Evolutionary conservation across 1,140 invertebrate species (phyloP).

Genomic region (Monochamus saltuarius): DNA sequence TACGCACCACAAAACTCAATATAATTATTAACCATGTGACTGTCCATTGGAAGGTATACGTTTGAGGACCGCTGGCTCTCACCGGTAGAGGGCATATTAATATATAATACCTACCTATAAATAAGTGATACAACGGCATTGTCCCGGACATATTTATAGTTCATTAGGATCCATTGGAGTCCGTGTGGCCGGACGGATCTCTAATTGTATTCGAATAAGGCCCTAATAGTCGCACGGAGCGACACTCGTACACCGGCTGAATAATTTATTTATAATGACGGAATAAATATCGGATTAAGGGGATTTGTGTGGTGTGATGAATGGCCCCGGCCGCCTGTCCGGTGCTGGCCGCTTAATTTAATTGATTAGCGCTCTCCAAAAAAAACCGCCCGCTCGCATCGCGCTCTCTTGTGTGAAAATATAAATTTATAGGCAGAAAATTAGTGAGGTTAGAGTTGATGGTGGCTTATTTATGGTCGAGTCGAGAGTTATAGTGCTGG

Average conservation of each 20-base stretch:
- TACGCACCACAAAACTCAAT: too few species aligned
- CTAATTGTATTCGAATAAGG: conserved; percentile 51
- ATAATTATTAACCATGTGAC: too few species aligned
- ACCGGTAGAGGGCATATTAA: conserved; percentile 40
- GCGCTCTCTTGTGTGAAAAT: conserved; percentile 38
- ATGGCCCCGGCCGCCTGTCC: conserved; percentile 35
- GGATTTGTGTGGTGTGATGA: conserved; percentile 51
- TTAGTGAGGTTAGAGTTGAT: conserved; percentile 41
- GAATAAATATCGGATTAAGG: conserved; percentile 51
- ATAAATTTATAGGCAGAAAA: conserved; percentile 49
- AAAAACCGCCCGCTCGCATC: conserved; percentile 26
- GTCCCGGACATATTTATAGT: conserved; percentile 48
- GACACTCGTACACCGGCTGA: conserved; percentile 41
- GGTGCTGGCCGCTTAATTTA: conserved; percentile 31
- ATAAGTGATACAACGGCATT: conserved; percentile 48
- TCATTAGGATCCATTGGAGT: conserved; percentile 45
- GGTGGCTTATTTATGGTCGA: conserved; percentile 35
- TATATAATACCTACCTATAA: conserved; percentile 46
- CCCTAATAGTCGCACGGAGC: conserved; percentile 46
- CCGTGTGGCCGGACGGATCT: conserved; percentile 48
- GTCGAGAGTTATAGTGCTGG: conserved; percentile 27
- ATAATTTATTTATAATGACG: conserved; percentile 52
- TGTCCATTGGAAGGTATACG: too few species aligned
- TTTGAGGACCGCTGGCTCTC: conserved; percentile 20
- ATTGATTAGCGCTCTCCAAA: conserved; percentile 35